These are phyloP conservation scores for Henicopernis longicauda DNA, from an alignment of 2,113 vertebrate genomes.

Conservation along the genomic window DNA sequence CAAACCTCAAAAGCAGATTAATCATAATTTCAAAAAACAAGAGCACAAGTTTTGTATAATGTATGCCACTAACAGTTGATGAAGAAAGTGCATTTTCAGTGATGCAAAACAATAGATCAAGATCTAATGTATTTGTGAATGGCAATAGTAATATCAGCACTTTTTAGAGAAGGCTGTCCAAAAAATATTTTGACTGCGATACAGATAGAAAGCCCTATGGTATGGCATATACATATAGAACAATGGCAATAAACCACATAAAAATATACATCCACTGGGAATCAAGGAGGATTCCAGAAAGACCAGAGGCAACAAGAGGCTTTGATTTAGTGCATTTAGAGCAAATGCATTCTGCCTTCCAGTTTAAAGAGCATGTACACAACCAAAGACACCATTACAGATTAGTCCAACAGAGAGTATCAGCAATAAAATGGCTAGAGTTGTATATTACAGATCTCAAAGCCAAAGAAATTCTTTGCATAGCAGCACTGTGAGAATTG, in stretches of 20 bases:
- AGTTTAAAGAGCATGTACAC: background rate
- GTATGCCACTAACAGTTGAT: background rate
- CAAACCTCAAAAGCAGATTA: background rate
- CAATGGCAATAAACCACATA: background rate
- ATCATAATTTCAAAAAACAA: background rate
- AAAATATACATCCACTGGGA: background rate
- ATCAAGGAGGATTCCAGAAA: background rate
- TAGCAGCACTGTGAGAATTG: constrained; percentile 6
- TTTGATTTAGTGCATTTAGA: background rate
- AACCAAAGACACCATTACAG: background rate
- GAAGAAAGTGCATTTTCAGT: background rate
- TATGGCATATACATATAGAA: background rate
- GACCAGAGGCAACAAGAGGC: background rate
- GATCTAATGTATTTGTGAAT: background rate
- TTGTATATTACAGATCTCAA: background rate
- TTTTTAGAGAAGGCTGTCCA: background rate
- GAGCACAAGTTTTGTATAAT: background rate
- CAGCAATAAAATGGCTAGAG: background rate
- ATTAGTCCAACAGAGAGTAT: background rate
- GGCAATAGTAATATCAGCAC: background rate
- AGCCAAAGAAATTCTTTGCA: background rate
- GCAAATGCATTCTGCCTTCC: background rate
- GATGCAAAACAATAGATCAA: background rate
- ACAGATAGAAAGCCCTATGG: background rate
- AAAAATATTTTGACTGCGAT: background rate